Percentiles rank a stretch among this genome's conserved stretches.
These are phyloP conservation scores for Tetropium fuscum DNA, from an alignment of 2,888 invertebrate species.

Conservation along the genomic window DNA sequence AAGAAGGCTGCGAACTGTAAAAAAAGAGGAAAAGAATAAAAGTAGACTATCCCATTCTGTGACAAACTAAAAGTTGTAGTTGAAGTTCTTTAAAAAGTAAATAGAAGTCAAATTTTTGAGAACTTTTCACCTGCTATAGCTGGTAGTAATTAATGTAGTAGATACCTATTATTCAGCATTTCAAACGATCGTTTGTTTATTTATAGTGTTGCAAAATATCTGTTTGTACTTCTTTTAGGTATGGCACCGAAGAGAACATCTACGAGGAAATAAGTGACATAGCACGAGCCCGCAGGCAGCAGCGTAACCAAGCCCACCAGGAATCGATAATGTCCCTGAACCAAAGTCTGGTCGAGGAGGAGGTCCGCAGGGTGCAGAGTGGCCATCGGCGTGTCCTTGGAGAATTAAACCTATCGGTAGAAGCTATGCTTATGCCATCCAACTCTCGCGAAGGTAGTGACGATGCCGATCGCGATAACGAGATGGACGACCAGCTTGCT, in stretches of 20 bases:
- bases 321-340: conserved; percentile 75
- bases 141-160: too few species aligned
- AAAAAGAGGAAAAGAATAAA: too few species aligned
- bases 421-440: conserved; percentile 92
- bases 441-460: conserved; percentile 71
- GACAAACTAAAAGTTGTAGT: too few species aligned
- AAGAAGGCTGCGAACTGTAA: too few species aligned
- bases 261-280: conserved; percentile 84
- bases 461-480: conserved; percentile 73
- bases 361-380: conserved; percentile 85
- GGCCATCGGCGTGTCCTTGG: conserved; percentile 86
- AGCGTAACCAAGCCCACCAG: conserved; percentile 41
- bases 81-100: too few species aligned
- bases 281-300: conserved; percentile 51
- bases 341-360: conserved; percentile 83
- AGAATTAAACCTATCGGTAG: conserved; percentile 86
- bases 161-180: background rate
- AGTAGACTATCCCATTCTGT: too few species aligned
- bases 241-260: conserved; percentile 88
- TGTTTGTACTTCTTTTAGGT: conserved; percentile 70
- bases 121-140: too few species aligned
- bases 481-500: conserved; percentile 73
- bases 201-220: too few species aligned
- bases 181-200: background rate
- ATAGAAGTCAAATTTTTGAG: too few species aligned